A percentile compares a stretch with the other conserved stretches of the same genome.
phyloP scores from a whole-genome alignment of 2,113 vertebrate species.

The rat (Rattus norvegicus) region DNA sequence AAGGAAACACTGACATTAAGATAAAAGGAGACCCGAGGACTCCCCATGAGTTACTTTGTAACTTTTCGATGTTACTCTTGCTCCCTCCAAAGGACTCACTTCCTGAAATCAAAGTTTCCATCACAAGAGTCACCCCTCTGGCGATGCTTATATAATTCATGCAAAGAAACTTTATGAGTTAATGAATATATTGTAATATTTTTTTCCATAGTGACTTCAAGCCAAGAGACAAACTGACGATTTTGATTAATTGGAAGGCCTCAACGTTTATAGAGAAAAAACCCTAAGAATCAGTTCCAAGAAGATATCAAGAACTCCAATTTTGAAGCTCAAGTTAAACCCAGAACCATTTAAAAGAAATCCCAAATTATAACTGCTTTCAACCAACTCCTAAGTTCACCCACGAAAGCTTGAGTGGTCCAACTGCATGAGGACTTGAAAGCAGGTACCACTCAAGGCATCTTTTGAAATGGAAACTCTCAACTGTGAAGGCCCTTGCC shows the following conservation, averaged over 20 bases:
- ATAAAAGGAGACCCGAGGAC: slow-evolving; percentile 33
- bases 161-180: slow-evolving; percentile 28
- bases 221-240: background rate
- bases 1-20: slow-evolving; percentile 17
- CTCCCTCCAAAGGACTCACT: slow-evolving; percentile 26
- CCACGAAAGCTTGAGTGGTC: background rate
- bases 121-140: background rate
- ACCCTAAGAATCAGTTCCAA: slow-evolving; percentile 10
- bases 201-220: slow-evolving; percentile 20
- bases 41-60: slow-evolving; percentile 26
- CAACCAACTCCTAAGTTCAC: background rate
- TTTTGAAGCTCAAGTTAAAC: slow-evolving; percentile 34
- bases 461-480: background rate
- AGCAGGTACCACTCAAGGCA: background rate
- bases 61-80: background rate
- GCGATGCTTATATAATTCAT: slow-evolving; percentile 40
- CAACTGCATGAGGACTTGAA: background rate
- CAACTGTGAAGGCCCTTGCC: background rate
- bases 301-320: slow-evolving; percentile 12
- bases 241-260: slow-evolving; percentile 48
- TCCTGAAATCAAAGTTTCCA: slow-evolving; percentile 5
- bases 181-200: background rate
- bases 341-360: slow-evolving; percentile 11
- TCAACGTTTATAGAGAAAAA: background rate
- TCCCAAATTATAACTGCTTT: slow-evolving; percentile 1